Percentiles rank a stretch among this genome's conserved stretches.
Evolutionary conservation across 2,888 invertebrate species (phyloP).

Genomic region (Proisotoma minuta): DNA sequence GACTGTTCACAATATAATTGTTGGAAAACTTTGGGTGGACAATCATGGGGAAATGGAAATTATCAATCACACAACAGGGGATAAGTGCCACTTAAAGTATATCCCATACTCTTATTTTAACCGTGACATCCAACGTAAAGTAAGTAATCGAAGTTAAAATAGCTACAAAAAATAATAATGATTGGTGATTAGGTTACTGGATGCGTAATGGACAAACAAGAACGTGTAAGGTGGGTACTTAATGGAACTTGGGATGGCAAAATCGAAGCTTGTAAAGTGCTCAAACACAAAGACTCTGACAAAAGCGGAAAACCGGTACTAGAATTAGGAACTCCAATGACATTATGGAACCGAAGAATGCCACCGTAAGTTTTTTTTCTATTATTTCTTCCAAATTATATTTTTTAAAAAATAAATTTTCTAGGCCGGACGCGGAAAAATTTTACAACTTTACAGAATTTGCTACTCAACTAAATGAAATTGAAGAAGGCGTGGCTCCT

Average conservation of each 20-base stretch:
- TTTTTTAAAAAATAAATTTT: neutral
- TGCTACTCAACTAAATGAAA: constrained; percentile 94
- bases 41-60: constrained; percentile 99
- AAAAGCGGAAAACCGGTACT: constrained; percentile 74
- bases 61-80: constrained; percentile 77
- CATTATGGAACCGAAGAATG: constrained; percentile 79
- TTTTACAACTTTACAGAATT: constrained; percentile 93
- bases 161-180: neutral
- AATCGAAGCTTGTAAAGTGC: constrained; percentile 90
- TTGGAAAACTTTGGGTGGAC: constrained; percentile 99
- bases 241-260: constrained; percentile 92
- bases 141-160: constrained; percentile 56
- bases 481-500: constrained; percentile 85
- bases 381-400: neutral
- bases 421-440: constrained; percentile 62
- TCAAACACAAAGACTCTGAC: constrained; percentile 61
- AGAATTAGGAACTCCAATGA: constrained; percentile 79
- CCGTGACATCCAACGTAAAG: constrained; percentile 87
- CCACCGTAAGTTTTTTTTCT: constrained; percentile 59
- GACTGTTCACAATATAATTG: constrained; percentile 98
- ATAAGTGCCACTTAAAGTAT: constrained; percentile 94
- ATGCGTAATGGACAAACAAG: constrained; percentile 58
- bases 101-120: constrained; percentile 98
- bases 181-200: constrained; percentile 62
- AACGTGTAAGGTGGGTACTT: constrained; percentile 61